Conservation (phyloP, 2,113 vertebrate species). For the Cariama cristata region DNA sequence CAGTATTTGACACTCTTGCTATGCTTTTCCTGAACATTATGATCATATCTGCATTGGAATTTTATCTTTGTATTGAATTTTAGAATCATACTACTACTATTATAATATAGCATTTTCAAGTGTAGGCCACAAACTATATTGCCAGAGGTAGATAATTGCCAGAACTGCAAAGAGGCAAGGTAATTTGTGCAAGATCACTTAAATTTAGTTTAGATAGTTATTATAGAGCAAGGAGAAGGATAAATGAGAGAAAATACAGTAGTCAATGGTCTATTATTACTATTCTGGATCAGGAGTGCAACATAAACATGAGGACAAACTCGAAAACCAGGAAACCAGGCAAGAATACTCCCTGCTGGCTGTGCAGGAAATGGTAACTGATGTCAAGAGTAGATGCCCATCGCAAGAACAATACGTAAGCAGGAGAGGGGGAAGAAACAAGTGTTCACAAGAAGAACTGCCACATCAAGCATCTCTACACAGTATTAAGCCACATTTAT, state of each 20-base stretch:
- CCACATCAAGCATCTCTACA: slow-evolving; percentile 65
- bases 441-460: slow-evolving; percentile 67
- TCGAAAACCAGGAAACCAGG: slow-evolving; percentile 66
- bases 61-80: slow-evolving; percentile 57
- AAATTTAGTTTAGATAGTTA: slow-evolving; percentile 39
- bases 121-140: slow-evolving; percentile 23
- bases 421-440: slow-evolving; percentile 72
- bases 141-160: slow-evolving; percentile 28
- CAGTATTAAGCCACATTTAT: slow-evolving; percentile 59
- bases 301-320: slow-evolving; percentile 66
- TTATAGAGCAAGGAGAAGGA: slow-evolving; percentile 23
- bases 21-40: background rate
- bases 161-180: slow-evolving; percentile 8
- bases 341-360: slow-evolving; percentile 69
- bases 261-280: slow-evolving; percentile 51
- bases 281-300: slow-evolving; percentile 63
- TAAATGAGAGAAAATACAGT: background rate
- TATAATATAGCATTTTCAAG: slow-evolving; percentile 20
- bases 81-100: slow-evolving; percentile 15
- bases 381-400: slow-evolving; percentile 67
- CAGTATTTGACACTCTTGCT: slow-evolving; percentile 40
- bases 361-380: slow-evolving; percentile 66
- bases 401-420: slow-evolving; percentile 71
- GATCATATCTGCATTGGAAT: slow-evolving; percentile 43
- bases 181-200: slow-evolving; percentile 18